Evolutionary conservation across 1,140 invertebrate species (phyloP).

Genomic region (Drosophila ogumai): DNA sequence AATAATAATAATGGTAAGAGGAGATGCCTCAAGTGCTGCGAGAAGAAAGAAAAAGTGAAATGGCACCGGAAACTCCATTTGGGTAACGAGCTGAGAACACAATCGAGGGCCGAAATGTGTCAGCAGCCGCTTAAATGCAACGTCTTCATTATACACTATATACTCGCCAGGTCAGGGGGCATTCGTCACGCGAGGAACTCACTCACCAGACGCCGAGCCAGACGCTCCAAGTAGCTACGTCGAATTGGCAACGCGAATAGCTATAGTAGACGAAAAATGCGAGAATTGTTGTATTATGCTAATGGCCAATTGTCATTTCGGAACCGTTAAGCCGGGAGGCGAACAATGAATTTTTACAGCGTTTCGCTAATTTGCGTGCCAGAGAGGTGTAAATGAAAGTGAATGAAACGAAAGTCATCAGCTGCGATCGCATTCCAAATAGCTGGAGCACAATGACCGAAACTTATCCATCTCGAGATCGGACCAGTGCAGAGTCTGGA

Average conservation of each 20-base stretch:
- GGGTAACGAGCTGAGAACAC: constrained; percentile 63
- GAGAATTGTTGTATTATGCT: constrained; percentile 43
- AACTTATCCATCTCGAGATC: constrained; percentile 55
- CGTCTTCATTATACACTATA: constrained; percentile 29
- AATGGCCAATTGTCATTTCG: constrained; percentile 59
- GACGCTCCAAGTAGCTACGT: constrained; percentile 20
- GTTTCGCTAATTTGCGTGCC: constrained; percentile 56
- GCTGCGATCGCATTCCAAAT: constrained; percentile 42
- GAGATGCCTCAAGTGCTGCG: constrained; percentile 39
- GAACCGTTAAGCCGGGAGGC: constrained; percentile 46
- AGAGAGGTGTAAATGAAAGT: constrained; percentile 74
- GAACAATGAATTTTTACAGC: constrained; percentile 60
- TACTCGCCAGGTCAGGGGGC: constrained; percentile 24
- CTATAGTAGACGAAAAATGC: background rate
- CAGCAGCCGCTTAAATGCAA: constrained; percentile 50
- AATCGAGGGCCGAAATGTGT: constrained; percentile 55
- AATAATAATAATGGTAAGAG: constrained; percentile 13
- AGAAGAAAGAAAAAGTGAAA: constrained; percentile 67
- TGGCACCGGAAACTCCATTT: constrained; percentile 70
- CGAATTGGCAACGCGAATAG: constrained; percentile 37
- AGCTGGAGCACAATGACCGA: constrained; percentile 36
- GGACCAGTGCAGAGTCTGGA: constrained; percentile 5
- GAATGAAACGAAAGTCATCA: constrained; percentile 73
- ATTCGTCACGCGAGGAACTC: constrained; percentile 46
- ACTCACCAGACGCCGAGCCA: background rate